Conservation (phyloP, 2,113 vertebrate genomes). For the Antechinus flavipes region DNA sequence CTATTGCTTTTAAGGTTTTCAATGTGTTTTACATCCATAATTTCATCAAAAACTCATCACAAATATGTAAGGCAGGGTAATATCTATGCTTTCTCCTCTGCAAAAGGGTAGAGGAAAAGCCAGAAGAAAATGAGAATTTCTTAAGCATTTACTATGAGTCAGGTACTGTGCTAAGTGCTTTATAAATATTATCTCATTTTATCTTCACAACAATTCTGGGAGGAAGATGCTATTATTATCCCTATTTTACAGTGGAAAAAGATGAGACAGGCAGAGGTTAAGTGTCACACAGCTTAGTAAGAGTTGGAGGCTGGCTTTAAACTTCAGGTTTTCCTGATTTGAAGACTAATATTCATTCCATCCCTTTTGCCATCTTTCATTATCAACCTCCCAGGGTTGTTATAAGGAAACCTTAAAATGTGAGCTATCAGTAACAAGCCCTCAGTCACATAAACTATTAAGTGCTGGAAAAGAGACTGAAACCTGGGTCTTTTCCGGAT, state of each 20-base stretch:
- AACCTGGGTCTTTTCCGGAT: background rate
- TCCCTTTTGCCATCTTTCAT: background rate
- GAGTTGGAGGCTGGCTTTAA: background rate
- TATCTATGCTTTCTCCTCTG: background rate
- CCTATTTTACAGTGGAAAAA: background rate
- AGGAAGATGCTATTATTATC: background rate
- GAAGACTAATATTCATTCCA: background rate
- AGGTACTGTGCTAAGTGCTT: background rate
- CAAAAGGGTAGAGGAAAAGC: background rate
- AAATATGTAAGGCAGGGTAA: background rate
- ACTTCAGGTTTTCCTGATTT: background rate
- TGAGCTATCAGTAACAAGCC: background rate
- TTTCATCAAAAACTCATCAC: background rate
- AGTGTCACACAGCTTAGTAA: background rate
- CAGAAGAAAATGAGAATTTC: conserved; percentile 25
- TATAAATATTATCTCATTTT: background rate
- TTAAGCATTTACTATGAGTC: conserved; percentile 24
- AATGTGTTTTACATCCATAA: background rate
- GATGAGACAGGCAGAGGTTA: background rate
- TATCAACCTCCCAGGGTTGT: background rate
- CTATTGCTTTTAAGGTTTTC: background rate
- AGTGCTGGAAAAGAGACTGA: background rate
- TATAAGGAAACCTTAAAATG: background rate
- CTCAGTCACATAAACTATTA: background rate
- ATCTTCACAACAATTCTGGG: background rate